Percentiles rank a stretch among this genome's conserved stretches.
Evolutionary conservation across 2,797 vertebrate genomes (phyloP).

Genomic region (Channa striata): DNA sequence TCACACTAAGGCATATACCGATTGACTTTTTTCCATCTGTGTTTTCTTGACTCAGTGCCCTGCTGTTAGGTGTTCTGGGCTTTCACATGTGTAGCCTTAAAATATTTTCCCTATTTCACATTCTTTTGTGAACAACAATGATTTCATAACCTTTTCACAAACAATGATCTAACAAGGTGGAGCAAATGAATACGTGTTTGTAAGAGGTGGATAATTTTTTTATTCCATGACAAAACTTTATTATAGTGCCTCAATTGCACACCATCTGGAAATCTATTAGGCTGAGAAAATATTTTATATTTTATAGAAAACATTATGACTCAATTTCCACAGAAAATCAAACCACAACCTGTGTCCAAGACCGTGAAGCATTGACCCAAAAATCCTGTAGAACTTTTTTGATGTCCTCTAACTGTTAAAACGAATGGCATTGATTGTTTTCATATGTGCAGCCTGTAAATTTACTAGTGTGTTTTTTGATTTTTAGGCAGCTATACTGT

Average conservation of each 20-base stretch:
- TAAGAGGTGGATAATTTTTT: conserved; percentile 13
- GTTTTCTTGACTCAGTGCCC: conserved; percentile 76
- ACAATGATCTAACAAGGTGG: conserved; percentile 39
- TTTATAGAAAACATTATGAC: conserved; percentile 25
- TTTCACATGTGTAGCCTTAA: conserved; percentile 64
- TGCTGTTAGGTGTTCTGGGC: conserved; percentile 68
- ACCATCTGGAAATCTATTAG: conserved; percentile 44
- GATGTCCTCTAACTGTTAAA: not conserved
- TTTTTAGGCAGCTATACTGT: not conserved
- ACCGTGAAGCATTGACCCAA: conserved; percentile 2
- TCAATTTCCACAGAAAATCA: conserved; percentile 13
- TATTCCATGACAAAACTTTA: conserved; percentile 21
- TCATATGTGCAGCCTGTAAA: conserved; percentile 10
- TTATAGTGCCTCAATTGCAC: conserved; percentile 19
- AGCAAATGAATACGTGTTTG: conserved; percentile 36
- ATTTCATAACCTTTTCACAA: conserved; percentile 56
- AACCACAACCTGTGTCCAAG: not conserved
- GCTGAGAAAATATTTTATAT: conserved; percentile 26
- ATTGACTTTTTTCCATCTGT: conserved; percentile 72
- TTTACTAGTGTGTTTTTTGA: no score
- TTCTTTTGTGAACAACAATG: conserved; percentile 55
- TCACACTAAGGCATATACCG: conserved; percentile 60
- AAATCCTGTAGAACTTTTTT: not conserved
- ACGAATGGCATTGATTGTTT: not conserved
- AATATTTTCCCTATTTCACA: conserved; percentile 57